Evolutionary conservation across 2,888 invertebrate genomes (phyloP), one percentile per base, ranked within the genome.

Genomic region (Epistrophella euchroma): DNA sequence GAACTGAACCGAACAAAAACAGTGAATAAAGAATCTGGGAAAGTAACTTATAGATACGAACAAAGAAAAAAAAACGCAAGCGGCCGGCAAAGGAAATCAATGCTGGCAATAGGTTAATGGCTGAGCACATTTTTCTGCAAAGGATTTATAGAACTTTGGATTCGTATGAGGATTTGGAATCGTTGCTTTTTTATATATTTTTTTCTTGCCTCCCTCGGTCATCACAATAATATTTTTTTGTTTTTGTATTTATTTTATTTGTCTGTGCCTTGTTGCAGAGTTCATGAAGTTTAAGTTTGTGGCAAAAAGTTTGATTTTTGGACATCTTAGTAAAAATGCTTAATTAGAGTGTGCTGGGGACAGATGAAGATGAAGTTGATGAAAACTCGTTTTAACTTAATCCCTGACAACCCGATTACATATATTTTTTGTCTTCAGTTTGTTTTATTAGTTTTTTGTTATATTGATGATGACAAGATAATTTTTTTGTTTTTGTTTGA

Each of bases 51-150:
- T 37, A 66, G 47, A 37, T 68, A 47, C 32, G 40, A 58, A 58
- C 15, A 52, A 40, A 10, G 15, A 10, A 19, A 40, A 60, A n/a
- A 15, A 22, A 32, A 43, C 4, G 40, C 64, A 40, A 32, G 35
- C 76, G 80, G 81, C 50, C 73, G 72, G 50, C 72, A 85, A 73
- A 73, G 71, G 76, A 81, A 85, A 85, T 85, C 85, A 81, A 81
- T 85, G 83, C 74, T 74, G 68, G 80, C 85, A 78, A 85, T 85
- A 85, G 85, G 85, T 85, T 85, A 85, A 85, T 81, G 76, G 81
- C 68, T 60, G 85, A 81, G 81, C 68, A 85, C 81, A 81, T 81
- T 85, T 85, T 81, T 76, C 81, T 70, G 62, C 56, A 73, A 81
- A 73, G 81, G 76, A 85, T 85, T 85, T 85, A 76, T 72, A 81